Conservation (phyloP, 2,888 invertebrate genomes). For the Scrobipalpa costella region DNA sequence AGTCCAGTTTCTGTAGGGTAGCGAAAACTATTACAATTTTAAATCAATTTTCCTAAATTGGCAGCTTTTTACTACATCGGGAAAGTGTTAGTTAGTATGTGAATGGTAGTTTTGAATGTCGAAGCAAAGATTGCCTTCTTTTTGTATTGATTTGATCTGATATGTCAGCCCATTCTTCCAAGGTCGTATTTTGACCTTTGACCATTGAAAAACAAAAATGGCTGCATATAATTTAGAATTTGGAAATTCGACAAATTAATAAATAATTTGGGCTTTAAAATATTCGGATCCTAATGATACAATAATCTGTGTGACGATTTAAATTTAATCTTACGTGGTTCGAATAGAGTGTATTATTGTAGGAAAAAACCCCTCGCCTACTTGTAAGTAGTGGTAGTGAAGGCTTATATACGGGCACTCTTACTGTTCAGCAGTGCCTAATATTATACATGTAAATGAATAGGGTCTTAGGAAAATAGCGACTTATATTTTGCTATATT, state of each 20-base stretch:
- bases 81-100: neutral
- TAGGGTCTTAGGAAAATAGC: constrained; percentile 5
- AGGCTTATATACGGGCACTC: constrained; percentile 60
- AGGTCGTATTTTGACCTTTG: too few relatives aligned
- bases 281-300: neutral
- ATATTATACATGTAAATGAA: constrained; percentile 7
- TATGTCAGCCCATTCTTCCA: neutral
- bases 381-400: constrained; percentile 60
- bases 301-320: constrained; percentile 17
- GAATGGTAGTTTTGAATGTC: neutral
- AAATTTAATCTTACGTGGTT: constrained; percentile 16
- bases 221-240: too few relatives aligned
- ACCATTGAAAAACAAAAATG: too few relatives aligned
- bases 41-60: neutral
- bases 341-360: constrained; percentile 45
- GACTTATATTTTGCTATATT: neutral
- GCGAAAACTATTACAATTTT: neutral
- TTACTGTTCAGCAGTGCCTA: constrained; percentile 26
- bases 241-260: too few relatives aligned
- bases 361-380: constrained; percentile 75
- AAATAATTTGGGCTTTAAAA: neutral
- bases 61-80: constrained; percentile 5
- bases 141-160: neutral
- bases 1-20: neutral
- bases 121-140: neutral